Base-by-base conservation (phyloP, 2,888 invertebrate species). In the Arge pagana region DNA sequence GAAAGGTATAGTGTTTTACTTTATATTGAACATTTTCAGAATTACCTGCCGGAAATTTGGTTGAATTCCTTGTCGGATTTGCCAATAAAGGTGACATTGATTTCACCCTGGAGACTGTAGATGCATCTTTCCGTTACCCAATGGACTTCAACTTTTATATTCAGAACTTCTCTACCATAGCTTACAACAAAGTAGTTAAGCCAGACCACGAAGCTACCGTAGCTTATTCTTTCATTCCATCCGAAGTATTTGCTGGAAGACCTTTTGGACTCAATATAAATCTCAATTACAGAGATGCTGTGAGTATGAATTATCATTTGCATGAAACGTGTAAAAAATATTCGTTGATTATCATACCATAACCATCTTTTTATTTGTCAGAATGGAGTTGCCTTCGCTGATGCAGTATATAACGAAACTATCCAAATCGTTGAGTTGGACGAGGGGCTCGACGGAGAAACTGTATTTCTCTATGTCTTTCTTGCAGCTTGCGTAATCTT, bases 61-160 rank as follows among this genome's bases (percentile, higher is more conserved):
- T 96, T 0, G 95, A 96, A 76, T 93, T 97, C 77, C 81, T 99
- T 1, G 93, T 99, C 56, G 97, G 98, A 16, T 97, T 99, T 79
- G 85, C 87, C 49, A 99, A 99, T 82, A 93, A 93, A 72, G 99
- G 97, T 40, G 83, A 87, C 53, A 86, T 89, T 63, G 94, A 96
- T 63, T 96, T 97, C 71, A 78, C 90, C 18, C 85, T 99, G 16
- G 96, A 99, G 73, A 88, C 90, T 4, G 83, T 98, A 72, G 98
- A 98, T 69, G 96, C 97, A 0, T 97, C 98, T 0, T 97, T 99
- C 86, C 89, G 97, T 64, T 99, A 98, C 74, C 97, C 98, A 6
- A 93, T 96, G 90, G 98, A 99, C 79, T 99, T 94, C 80, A 94
- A 89, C 63, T 99, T 94, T 79, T 93, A 92, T 80, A 96, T 99